Conservation (phyloP, 2,888 invertebrate genomes). For the Synergus japonicus region DNA sequence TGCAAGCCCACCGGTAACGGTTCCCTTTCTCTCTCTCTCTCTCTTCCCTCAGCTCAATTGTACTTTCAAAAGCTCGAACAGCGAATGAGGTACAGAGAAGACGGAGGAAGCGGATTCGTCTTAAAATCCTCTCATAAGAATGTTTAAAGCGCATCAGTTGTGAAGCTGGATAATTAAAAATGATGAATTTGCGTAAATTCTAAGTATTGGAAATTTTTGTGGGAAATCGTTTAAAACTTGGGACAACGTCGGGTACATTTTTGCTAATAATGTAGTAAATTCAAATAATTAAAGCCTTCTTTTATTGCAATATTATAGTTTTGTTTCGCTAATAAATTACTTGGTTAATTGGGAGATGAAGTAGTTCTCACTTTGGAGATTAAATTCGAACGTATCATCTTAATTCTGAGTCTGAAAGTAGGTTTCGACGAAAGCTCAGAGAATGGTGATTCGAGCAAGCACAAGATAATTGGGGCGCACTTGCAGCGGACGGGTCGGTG, state of each 20-base stretch:
- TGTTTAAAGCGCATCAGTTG: background rate
- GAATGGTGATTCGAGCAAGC: conserved; percentile 35
- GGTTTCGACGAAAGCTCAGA: conserved; percentile 18
- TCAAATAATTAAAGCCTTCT: no score
- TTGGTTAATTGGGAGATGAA: background rate
- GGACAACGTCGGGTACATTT: no score
- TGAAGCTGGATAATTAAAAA: background rate
- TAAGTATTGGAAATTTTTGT: background rate
- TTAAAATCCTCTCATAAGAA: background rate
- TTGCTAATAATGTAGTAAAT: no score
- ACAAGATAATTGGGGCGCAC: conserved; percentile 31
- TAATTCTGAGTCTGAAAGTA: background rate
- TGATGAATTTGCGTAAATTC: background rate
- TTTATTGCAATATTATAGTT: background rate
- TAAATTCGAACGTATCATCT: conserved; percentile 4
- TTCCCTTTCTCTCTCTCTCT: conserved; percentile 50
- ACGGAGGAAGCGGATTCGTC: conserved; percentile 22
- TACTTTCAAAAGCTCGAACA: conserved; percentile 59
- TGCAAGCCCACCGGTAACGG: conserved; percentile 50
- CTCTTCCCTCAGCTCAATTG: conserved; percentile 59
- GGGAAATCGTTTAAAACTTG: no score
- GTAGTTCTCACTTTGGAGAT: background rate
- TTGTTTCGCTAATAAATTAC: background rate
- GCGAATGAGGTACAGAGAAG: conserved; percentile 43
- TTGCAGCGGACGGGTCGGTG: conserved; percentile 36